phyloP scores from a whole-genome alignment of 1,140 invertebrate genomes.

The Zaprionus gabonicus region DNA sequence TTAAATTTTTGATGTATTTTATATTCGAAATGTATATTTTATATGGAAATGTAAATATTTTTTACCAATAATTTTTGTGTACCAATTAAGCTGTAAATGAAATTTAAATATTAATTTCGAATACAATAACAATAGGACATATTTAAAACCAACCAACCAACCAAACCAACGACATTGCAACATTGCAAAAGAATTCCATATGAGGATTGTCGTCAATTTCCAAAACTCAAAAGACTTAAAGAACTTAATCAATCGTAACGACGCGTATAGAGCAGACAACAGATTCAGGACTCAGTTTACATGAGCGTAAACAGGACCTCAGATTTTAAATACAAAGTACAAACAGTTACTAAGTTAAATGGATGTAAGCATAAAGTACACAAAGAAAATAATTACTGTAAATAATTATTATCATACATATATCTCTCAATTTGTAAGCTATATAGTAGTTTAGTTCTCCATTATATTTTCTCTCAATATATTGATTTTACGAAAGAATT shows the following conservation, averaged over 20 bases:
- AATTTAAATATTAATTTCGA: conserved; percentile 14
- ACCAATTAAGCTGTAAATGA: conserved; percentile 48
- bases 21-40: conserved; percentile 21
- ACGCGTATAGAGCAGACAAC: conserved; percentile 14
- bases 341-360: conserved; percentile 61
- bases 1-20: conserved; percentile 56
- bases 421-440: conserved; percentile 2
- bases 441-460: not conserved
- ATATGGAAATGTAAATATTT: conserved; percentile 64
- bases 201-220: conserved; percentile 12
- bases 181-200: conserved; percentile 28
- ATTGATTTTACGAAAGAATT: conserved; percentile 10
- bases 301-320: conserved; percentile 39
- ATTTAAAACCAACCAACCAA: not conserved
- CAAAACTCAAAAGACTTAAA: conserved; percentile 56
- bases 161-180: conserved; percentile 32
- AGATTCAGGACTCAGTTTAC: conserved; percentile 47
- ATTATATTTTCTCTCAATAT: not conserved
- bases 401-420: conserved; percentile 14
- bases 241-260: conserved; percentile 11
- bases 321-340: conserved; percentile 69
- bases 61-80: conserved; percentile 58
- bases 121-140: conserved; percentile 20
- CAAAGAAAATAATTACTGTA: conserved; percentile 29
- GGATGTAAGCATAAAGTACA: conserved; percentile 25